These are phyloP conservation scores for Protobothrops mucrosquamatus DNA, from an alignment of 2,113 vertebrate species.

Conservation along the genomic window DNA sequence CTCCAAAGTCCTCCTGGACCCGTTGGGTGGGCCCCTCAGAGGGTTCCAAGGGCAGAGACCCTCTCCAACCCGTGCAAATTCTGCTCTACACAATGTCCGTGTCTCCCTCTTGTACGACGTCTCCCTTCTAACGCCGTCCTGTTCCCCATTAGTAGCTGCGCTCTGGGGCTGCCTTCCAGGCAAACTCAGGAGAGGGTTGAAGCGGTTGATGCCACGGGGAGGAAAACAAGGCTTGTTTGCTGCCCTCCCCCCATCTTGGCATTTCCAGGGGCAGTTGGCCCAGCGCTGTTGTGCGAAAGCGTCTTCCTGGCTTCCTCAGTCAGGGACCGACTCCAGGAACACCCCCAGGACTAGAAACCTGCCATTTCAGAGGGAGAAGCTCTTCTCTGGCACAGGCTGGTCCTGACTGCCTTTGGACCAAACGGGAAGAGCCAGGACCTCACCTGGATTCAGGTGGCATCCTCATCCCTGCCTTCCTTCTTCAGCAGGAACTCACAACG, in stretches of 20 bases:
- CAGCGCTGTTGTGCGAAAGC: not conserved
- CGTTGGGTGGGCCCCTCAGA: not conserved
- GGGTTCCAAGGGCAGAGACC: not conserved
- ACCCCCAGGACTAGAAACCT: not conserved
- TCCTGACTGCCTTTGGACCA: not conserved
- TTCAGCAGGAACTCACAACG: not conserved
- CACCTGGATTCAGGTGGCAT: not conserved
- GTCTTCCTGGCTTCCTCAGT: too few species aligned
- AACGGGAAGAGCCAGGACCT: not conserved
- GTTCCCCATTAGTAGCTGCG: not conserved
- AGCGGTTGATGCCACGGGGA: not conserved
- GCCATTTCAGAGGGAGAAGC: not conserved
- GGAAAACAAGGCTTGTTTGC: not conserved
- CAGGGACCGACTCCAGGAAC: too few species aligned
- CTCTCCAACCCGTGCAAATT: not conserved
- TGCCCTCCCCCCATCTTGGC: not conserved
- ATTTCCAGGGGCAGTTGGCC: too few species aligned
- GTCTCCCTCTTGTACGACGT: not conserved
- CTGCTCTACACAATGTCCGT: not conserved
- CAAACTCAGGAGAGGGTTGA: not conserved
- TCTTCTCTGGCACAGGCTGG: too few species aligned
- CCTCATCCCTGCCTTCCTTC: not conserved
- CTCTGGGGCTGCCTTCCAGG: not conserved
- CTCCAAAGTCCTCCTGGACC: not conserved
- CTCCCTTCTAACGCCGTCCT: not conserved